Base-by-base conservation (phyloP, 2,113 vertebrate genomes). In the Dicentrarchus labrax region DNA sequence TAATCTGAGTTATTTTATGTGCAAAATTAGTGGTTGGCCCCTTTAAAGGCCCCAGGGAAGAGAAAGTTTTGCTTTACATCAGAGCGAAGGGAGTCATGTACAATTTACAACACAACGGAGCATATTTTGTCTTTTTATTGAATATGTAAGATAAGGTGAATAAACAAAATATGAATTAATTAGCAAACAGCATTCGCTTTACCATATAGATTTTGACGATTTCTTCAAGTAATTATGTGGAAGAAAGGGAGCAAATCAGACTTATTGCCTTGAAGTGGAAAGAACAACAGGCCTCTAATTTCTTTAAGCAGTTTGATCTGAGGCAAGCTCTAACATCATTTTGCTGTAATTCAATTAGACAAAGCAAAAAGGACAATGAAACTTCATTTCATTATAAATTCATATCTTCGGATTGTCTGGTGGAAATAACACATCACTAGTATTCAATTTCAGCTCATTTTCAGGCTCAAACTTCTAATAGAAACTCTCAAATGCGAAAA, bases 341-440 rank as follows among this genome's bases (percentile, higher is more conserved):
- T 60, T 15, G 21, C 24, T 2, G 56, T 66, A 45, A 80, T 75
- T 78, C 56, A 80, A 80, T 65, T 36, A 75, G 72, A 80, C 48
- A 75, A 83, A 80, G 24, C 19, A 19, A 71, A 70, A 30, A 69
- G 8, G n/a, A 65, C 41, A 22, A 50, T 16, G 39, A 62, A 72
- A 74, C 41, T 16, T n/a, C 13, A 71, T 77, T 74, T 84, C 47
- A 74, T 74, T 48, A 51, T 39, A 6, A 82, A 76, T 78, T 72
- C 4, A 78, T 36, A 60, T 51, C 36, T 41, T 78, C 22, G 15
- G 0, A 17, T 50, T 71, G 59, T 72, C 70, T 67, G 0, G 24
- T 50, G 61, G 54, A 65, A 82, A 79, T 69, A 60, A 76, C 54
- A 80, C 41, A 50, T 57, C 43, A 59, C 9, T n/a, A 2, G 10